These are phyloP conservation scores for Drosophila borborema DNA, from an alignment of 2,888 invertebrate species.

Conservation along the genomic window DNA sequence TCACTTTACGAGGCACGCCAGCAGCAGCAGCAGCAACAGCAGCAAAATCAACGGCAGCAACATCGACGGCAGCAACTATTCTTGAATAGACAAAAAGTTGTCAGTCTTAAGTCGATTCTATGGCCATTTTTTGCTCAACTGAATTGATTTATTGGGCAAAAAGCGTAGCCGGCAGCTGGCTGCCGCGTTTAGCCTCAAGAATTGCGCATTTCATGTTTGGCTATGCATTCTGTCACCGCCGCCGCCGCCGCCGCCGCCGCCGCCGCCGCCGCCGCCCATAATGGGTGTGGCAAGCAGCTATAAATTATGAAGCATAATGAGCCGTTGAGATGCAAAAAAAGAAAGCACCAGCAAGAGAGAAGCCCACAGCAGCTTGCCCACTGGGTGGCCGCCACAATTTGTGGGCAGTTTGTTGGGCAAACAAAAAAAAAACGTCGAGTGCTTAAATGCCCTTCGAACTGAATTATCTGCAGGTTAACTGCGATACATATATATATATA, in stretches of 20 bases:
- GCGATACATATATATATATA: background rate
- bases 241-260: slow-evolving; percentile 4
- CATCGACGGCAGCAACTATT: slow-evolving; percentile 29
- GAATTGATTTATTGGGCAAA: slow-evolving; percentile 70
- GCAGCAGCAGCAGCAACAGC: slow-evolving; percentile 29
- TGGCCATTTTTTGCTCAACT: slow-evolving; percentile 35
- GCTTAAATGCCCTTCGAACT: background rate
- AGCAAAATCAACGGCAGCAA: slow-evolving; percentile 23
- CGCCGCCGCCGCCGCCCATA: slow-evolving; percentile 9
- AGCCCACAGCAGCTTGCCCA: background rate
- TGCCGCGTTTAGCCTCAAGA: slow-evolving; percentile 65
- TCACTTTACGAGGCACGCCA: slow-evolving; percentile 47
- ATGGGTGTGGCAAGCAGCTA: slow-evolving; percentile 57
- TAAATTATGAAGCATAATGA: slow-evolving; percentile 72
- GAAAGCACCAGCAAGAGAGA: background rate
- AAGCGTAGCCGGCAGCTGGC: slow-evolving; percentile 75
- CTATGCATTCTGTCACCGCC: slow-evolving; percentile 5
- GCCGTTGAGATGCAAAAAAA: slow-evolving; percentile 64
- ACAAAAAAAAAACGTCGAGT: slow-evolving; percentile 5
- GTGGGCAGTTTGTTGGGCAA: slow-evolving; percentile 11
- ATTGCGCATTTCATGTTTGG: slow-evolving; percentile 28
- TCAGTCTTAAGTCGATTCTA: slow-evolving; percentile 38
- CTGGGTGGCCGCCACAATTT: slow-evolving; percentile 38
- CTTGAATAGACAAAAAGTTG: slow-evolving; percentile 46
- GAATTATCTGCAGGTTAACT: slow-evolving; percentile 1